A percentile compares a stretch with the other conserved stretches of the same genome.
phyloP scores from a whole-genome alignment of 2,888 invertebrate species.

The Diarsia mendica region DNA sequence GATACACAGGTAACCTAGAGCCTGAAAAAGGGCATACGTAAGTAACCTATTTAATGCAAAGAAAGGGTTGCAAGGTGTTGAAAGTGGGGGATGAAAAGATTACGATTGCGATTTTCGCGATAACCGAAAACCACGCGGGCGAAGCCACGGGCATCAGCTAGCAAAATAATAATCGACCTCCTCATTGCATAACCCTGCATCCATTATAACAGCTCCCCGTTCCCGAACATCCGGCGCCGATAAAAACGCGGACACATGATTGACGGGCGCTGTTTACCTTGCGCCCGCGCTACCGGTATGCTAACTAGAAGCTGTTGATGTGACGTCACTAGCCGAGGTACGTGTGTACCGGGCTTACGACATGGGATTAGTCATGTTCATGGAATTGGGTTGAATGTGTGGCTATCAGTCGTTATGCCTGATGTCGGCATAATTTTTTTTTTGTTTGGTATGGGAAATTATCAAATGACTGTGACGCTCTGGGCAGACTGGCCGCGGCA shows the following conservation, averaged over 20 bases:
- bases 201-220: constrained; percentile 52
- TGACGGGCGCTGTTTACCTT: constrained; percentile 69
- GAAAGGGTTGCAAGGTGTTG: too few relatives aligned
- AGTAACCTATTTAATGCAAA: too few relatives aligned
- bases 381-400: constrained; percentile 10
- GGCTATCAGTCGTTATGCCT: too few relatives aligned
- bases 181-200: constrained; percentile 28
- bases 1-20: too few relatives aligned
- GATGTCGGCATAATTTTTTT: neutral
- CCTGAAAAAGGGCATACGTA: too few relatives aligned
- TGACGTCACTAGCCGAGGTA: constrained; percentile 15
- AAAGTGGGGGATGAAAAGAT: too few relatives aligned
- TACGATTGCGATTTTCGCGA: too few relatives aligned
- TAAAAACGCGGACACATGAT: constrained; percentile 69
- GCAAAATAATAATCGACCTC: neutral
- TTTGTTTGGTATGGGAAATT: too few relatives aligned
- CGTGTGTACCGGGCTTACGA: constrained; percentile 32
- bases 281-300: constrained; percentile 59
- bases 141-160: too few relatives aligned
- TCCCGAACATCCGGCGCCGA: constrained; percentile 62
- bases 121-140: too few relatives aligned
- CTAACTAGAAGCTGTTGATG: constrained; percentile 52
- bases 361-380: constrained; percentile 40
- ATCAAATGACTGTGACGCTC: too few relatives aligned
- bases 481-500: too few relatives aligned